Evolutionary conservation across 2,113 vertebrate genomes (phyloP), one percentile per base, ranked within the genome.

Genomic region (Okapia johnstoni): DNA sequence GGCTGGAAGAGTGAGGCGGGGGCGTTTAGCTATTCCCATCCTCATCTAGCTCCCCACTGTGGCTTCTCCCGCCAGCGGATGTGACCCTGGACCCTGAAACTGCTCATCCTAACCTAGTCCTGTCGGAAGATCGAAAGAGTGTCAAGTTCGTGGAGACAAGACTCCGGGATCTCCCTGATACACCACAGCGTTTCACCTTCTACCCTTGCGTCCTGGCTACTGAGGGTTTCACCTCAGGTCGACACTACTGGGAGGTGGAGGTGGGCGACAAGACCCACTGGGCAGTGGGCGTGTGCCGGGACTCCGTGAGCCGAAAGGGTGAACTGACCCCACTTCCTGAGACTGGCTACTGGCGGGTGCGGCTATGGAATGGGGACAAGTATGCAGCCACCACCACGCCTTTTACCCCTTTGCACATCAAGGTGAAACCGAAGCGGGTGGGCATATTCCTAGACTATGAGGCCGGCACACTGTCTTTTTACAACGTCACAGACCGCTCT

Each of bases 401-500:
- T 6, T 98, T 99, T 50, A 99, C 98, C 0, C 60, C 97, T 3
- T 98, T 99, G 84, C 99, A 98, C 1, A 2, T 98, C 73, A 61
- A 94, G 8, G 98, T 99, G 25, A 98, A 99, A 36, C 99, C 99
- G 7, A 98, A 85, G 5, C 98, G 98, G 6, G 95, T 99, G 5
- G 99, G 99, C 5, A 97, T 99, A 93, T 99, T 99, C 95, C 85
- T 99, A 40, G 99, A 99, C 98, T 99, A 99, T 17, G 99, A 99
- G 77, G 99, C 99, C 6, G 99, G 99, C 6, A 99, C 99, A 81
- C 99, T 99, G 97, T 99, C 99, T 19, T 99, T 99, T 98, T 99
- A 99, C 98, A 99, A 99, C 3, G 99, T 98, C 50, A 99, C 99
- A 21, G 99, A 99, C 33, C 99, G 99, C 48, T 98, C 98, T 36